These are phyloP conservation scores for Drosophila heteroneura DNA, from an alignment of 2,888 invertebrate species.

Conservation along the genomic window DNA sequence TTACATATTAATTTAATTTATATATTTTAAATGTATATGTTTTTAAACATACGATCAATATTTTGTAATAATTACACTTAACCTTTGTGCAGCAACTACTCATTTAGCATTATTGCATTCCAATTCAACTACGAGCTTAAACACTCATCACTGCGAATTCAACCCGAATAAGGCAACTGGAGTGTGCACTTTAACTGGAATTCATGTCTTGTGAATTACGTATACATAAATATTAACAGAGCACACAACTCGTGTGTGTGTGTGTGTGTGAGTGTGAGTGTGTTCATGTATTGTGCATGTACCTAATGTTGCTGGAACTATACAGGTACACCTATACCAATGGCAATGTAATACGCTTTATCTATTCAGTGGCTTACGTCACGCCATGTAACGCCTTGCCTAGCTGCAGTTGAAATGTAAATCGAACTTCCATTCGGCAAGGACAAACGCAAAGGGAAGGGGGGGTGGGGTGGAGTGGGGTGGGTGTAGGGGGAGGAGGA, in stretches of 20 bases:
- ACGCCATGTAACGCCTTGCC: constrained; percentile 52
- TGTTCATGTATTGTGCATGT: constrained; percentile 2
- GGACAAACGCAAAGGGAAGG: constrained; percentile 48
- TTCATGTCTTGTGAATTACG: constrained; percentile 42
- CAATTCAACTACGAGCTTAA: not conserved
- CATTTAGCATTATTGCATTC: not conserved
- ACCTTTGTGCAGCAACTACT: not conserved
- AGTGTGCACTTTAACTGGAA: constrained; percentile 14
- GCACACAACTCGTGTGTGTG: constrained; percentile 9
- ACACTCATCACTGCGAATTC: constrained; percentile 1
- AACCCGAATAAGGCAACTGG: constrained; percentile 6
- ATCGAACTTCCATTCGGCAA: constrained; percentile 75
- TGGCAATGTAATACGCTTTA: constrained; percentile 34
- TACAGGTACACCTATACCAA: constrained; percentile 1
- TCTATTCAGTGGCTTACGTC: constrained; percentile 69
- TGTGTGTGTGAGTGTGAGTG: not conserved
- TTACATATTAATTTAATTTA: no score
- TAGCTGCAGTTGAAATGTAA: constrained; percentile 76
- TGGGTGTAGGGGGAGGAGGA: not conserved
- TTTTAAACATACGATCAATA: not conserved
- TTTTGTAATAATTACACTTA: not conserved
- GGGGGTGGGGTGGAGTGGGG: not conserved
- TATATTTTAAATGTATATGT: not conserved
- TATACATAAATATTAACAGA: constrained; percentile 31
- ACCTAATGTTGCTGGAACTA: constrained; percentile 13